phyloP scores from a whole-genome alignment of 2,888 invertebrate genomes.

The Abrostola triplasia region DNA sequence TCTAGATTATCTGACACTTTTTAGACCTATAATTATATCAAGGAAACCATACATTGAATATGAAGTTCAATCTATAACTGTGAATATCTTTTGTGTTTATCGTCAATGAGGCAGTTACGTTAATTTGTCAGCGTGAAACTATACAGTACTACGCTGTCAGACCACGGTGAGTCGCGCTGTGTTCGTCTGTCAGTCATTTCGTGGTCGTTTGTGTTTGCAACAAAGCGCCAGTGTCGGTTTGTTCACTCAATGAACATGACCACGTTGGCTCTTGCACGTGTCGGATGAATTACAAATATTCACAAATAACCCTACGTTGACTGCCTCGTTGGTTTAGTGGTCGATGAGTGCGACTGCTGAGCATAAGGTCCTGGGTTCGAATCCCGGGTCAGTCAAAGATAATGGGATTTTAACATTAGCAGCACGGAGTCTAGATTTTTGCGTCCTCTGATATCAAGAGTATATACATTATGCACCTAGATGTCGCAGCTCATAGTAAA shows the following conservation, averaged over 20 bases:
- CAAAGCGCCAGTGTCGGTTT: slow-evolving; percentile 41
- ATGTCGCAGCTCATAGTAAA: slow-evolving; percentile 2
- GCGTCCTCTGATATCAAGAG: no score
- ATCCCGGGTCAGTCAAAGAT: no score
- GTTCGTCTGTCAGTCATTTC: slow-evolving; percentile 32
- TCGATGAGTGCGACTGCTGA: no score
- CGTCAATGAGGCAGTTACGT: background rate
- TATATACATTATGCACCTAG: no score
- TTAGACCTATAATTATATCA: no score
- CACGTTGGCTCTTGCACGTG: slow-evolving; percentile 21
- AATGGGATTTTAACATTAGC: no score
- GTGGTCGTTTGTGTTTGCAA: slow-evolving; percentile 36
- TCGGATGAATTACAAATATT: slow-evolving; percentile 17
- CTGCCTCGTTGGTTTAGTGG: background rate
- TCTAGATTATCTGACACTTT: no score
- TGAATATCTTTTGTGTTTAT: background rate
- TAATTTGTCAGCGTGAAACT: slow-evolving; percentile 11
- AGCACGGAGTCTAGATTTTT: no score
- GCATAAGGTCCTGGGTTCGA: no score
- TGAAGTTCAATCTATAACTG: no score
- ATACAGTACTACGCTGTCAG: slow-evolving; percentile 27
- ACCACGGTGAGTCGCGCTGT: slow-evolving; percentile 31
- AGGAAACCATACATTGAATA: no score
- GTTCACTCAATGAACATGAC: slow-evolving; percentile 36
- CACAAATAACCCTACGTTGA: slow-evolving; percentile 1